Base-by-base conservation (phyloP, 92 coral and sea anemone genomes). In the Anthopleura xanthogrammica region DNA sequence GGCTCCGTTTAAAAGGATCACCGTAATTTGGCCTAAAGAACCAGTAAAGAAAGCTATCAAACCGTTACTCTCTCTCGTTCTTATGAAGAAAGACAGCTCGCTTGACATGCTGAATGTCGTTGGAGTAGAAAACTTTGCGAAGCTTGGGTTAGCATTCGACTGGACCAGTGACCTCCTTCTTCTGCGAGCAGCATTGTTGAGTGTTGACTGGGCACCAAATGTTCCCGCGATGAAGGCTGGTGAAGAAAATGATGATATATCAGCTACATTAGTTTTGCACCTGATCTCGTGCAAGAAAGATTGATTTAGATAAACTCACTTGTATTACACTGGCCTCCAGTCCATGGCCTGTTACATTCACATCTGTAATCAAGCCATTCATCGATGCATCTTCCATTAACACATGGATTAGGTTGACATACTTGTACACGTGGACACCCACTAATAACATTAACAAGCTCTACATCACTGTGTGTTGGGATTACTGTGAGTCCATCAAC, bases 331-430 rank as follows among this genome's bases (percentile, higher is more conserved):
- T 81, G 86, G 40, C 86, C 48, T 72, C 60, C 95, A 91, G 85
- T 95, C 96, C 76, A 91, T 89, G 90, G 91, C 56, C 98, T 84
- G 52, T 82, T 60, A 62, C 98, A 95, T 52, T 92, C 98, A 86
- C 98, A 95, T 82, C 43, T 80, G 91, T 94, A 92, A 52, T 85
- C 83, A 60, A 83, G 80, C 98, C 98, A 95, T 77, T 84, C 83
- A 78, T 95, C 98, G 19, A 92, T 80, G 85, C 98, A 95, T 57
- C 48, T 60, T 75, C 98, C 98, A 75, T 95, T 75, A 42, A 78
- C 85, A 92, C 98, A 95, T 12, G 98, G 92, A 82, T 88, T 87
- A 23, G 95, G 88, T 39, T 79, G 84, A 76, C 98, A 95, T 68
- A 94, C 96, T 48, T 83, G 87, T n/a, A 79, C 82, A 48, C 98